Evolutionary conservation across 2,797 vertebrate genomes (phyloP).

Genomic region (Brachymystax lenok): DNA sequence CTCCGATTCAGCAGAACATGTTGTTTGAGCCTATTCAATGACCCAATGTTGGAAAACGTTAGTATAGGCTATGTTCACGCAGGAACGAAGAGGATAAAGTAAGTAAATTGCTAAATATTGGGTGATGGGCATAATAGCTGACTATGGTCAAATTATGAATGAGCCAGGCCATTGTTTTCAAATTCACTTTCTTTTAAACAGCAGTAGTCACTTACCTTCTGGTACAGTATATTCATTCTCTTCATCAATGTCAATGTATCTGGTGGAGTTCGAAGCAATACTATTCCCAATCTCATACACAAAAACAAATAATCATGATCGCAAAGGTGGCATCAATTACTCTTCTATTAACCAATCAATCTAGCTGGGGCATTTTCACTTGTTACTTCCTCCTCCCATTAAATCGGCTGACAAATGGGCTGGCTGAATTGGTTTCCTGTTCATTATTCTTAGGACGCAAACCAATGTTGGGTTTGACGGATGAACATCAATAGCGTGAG

Average conservation of each 20-base stretch:
- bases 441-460: slow-evolving; percentile 44
- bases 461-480: slow-evolving; percentile 25
- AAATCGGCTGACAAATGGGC: slow-evolving; percentile 35
- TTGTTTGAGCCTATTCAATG: slow-evolving; percentile 28
- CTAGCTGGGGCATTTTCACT: slow-evolving; percentile 22
- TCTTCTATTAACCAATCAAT: slow-evolving; percentile 35
- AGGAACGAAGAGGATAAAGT: no score
- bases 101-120: background rate
- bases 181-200: slow-evolving; percentile 28
- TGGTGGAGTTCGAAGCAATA: slow-evolving; percentile 39
- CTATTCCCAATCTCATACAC: slow-evolving; percentile 34
- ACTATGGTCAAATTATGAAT: background rate
- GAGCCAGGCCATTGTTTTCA: background rate
- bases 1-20: slow-evolving; percentile 55
- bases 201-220: slow-evolving; percentile 22
- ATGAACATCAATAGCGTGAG: slow-evolving; percentile 14
- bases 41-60: slow-evolving; percentile 22
- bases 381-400: slow-evolving; percentile 48
- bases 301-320: slow-evolving; percentile 37
- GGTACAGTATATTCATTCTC: slow-evolving; percentile 31
- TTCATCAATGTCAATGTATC: slow-evolving; percentile 48
- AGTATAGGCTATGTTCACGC: slow-evolving; percentile 1
- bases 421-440: slow-evolving; percentile 35
- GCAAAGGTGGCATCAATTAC: background rate
- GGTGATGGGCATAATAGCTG: background rate